phyloP scores from a whole-genome alignment of 2,888 invertebrate genomes.

The Maniola hyperantus region DNA sequence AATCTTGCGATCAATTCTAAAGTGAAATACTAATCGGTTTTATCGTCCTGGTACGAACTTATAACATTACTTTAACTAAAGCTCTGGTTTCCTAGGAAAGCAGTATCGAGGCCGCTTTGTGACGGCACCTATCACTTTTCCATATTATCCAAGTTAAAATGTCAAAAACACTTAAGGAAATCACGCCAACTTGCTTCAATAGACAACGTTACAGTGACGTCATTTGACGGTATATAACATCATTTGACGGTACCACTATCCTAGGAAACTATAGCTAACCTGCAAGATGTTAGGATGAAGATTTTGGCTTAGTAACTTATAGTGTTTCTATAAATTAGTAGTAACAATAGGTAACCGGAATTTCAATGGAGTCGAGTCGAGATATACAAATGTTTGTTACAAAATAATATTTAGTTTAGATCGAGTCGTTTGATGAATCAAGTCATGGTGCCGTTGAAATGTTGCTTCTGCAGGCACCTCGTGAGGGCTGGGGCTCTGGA shows the following conservation, averaged over 20 bases:
- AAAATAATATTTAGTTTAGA: constrained; percentile 47
- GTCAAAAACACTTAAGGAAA: no score
- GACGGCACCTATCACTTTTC: no score
- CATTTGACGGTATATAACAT: no score
- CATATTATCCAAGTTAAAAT: no score
- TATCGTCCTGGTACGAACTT: constrained; percentile 23
- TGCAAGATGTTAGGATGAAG: constrained; percentile 40
- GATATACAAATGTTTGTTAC: constrained; percentile 64
- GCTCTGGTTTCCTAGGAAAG: no score
- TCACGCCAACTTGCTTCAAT: no score
- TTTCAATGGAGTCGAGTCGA: constrained; percentile 58
- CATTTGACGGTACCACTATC: no score
- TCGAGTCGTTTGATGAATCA: constrained; percentile 56
- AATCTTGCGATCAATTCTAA: constrained; percentile 22
- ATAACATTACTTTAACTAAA: constrained; percentile 13
- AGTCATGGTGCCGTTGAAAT: constrained; percentile 69
- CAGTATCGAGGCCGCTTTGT: no score
- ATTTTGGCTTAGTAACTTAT: constrained; percentile 42
- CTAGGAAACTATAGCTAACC: constrained; percentile 14
- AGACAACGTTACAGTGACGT: no score
- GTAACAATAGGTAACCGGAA: constrained; percentile 52
- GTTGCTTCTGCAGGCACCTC: constrained; percentile 70
- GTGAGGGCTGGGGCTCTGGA: constrained; percentile 77
- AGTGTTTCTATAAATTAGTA: constrained; percentile 43
- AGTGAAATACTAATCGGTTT: constrained; percentile 16